phyloP scores from a whole-genome alignment of 2,888 invertebrate genomes.

The Eristalinus aeneus region DNA sequence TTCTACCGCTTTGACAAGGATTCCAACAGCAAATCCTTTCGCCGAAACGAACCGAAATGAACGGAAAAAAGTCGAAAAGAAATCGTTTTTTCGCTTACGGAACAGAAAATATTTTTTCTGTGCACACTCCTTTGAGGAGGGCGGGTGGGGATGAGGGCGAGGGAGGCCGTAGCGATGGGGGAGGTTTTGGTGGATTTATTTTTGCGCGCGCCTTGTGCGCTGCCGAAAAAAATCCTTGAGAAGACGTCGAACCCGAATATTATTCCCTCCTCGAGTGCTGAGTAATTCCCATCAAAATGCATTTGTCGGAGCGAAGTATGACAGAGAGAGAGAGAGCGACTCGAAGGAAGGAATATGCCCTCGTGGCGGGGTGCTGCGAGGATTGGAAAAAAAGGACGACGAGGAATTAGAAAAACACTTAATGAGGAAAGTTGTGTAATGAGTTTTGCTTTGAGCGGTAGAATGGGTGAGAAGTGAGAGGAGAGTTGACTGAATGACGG shows the following conservation, averaged over 20 bases:
- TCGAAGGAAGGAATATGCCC: conserved; percentile 47
- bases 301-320: conserved; percentile 56
- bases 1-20: conserved; percentile 67
- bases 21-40: conserved; percentile 63
- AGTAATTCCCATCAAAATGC: conserved; percentile 71
- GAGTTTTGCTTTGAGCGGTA: conserved; percentile 58
- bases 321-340: conserved; percentile 41
- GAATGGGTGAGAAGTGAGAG: background rate
- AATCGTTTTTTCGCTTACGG: conserved; percentile 46
- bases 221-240: conserved; percentile 72
- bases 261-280: conserved; percentile 65
- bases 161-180: background rate
- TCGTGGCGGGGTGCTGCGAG: conserved; percentile 30
- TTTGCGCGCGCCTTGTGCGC: conserved; percentile 27
- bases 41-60: conserved; percentile 57
- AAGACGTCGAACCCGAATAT: conserved; percentile 76
- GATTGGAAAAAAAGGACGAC: conserved; percentile 26
- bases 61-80: conserved; percentile 44
- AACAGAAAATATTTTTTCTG: background rate
- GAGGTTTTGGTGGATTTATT: conserved; percentile 57
- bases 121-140: background rate
- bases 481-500: background rate
- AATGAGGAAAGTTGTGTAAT: conserved; percentile 70
- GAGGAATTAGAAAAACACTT: conserved; percentile 69
- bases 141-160: too few relatives aligned